Conservation (phyloP, 2,797 vertebrate species). For the Chelon auratus region DNA sequence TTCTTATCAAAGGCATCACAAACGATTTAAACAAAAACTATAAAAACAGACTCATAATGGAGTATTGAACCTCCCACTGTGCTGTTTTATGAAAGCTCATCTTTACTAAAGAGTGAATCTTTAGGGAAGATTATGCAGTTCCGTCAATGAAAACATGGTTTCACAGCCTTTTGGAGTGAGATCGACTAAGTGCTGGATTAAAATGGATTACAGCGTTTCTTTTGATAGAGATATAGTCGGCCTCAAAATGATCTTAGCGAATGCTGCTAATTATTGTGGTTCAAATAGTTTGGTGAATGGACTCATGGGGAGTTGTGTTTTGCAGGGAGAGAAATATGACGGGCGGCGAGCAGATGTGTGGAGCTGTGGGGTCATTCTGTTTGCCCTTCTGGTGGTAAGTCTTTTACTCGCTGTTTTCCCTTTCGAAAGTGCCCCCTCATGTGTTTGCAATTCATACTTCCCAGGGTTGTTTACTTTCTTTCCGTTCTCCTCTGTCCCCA, state of each 20-base stretch:
- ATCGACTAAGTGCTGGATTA: conserved; percentile 35
- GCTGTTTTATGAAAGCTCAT: conserved; percentile 23
- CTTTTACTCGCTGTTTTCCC: conserved; percentile 9
- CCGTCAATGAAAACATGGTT: conserved; percentile 31
- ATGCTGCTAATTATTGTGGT: conserved; percentile 12
- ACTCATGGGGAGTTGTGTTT: conserved; percentile 40
- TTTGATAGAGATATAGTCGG: conserved; percentile 16
- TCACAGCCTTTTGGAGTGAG: conserved; percentile 15
- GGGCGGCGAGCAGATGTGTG: conserved; percentile 93
- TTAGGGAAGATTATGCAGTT: conserved; percentile 36
- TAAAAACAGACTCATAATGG: conserved; percentile 3
- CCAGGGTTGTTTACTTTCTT: background rate
- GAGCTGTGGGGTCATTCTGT: conserved; percentile 97
- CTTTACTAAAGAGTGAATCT: conserved; percentile 13
- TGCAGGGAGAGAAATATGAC: conserved; percentile 93
- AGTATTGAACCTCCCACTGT: conserved; percentile 13
- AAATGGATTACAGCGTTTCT: conserved; percentile 42
- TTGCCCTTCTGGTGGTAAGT: conserved; percentile 93
- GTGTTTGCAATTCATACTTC: background rate
- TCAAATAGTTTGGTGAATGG: conserved; percentile 1
- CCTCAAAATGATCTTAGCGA: conserved; percentile 14
- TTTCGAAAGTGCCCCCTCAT: background rate
- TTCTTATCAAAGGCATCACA: background rate
- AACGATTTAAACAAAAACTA: conserved; percentile 12
- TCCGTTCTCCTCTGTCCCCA: background rate